A percentile compares a stretch with the other conserved stretches of the same genome.
These are phyloP conservation scores for Thysanoteuthis rhombus DNA, from an alignment of 2,888 invertebrate genomes.

Conservation along the genomic window DNA sequence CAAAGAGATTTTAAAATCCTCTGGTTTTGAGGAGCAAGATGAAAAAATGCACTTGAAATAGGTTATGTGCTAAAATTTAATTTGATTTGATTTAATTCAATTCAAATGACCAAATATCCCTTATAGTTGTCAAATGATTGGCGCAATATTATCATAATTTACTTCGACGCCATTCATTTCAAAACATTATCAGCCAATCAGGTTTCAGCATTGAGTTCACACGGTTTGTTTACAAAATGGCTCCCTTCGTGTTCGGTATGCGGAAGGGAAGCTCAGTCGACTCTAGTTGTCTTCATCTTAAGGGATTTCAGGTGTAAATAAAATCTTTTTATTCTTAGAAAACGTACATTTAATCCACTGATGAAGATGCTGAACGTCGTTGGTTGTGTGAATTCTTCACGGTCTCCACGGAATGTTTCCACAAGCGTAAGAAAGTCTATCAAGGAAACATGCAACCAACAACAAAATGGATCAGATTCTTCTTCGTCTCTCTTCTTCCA, in stretches of 20 bases:
- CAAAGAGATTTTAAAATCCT: too few species aligned
- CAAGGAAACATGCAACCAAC: background rate
- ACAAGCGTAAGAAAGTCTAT: background rate
- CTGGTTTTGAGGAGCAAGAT: too few species aligned
- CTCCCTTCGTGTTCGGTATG: too few species aligned
- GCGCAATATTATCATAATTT: background rate
- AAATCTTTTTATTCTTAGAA: background rate
- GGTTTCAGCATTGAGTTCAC: background rate
- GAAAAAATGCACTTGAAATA: too few species aligned
- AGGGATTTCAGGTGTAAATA: background rate
- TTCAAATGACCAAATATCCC: too few species aligned
- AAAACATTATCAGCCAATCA: background rate
- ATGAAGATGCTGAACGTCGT: background rate
- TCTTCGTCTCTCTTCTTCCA: background rate
- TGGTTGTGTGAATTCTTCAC: background rate
- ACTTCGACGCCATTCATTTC: background rate
- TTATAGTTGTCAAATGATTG: background rate
- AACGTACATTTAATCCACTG: background rate
- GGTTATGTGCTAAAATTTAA: too few species aligned
- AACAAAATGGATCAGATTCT: background rate
- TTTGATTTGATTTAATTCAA: too few species aligned
- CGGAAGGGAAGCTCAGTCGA: background rate
- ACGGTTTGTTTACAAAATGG: background rate
- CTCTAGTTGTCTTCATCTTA: background rate
- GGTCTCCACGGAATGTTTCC: background rate